These are phyloP conservation scores for Drosophila kanapiae DNA, from an alignment of 1,140 invertebrate species.

Conservation along the genomic window DNA sequence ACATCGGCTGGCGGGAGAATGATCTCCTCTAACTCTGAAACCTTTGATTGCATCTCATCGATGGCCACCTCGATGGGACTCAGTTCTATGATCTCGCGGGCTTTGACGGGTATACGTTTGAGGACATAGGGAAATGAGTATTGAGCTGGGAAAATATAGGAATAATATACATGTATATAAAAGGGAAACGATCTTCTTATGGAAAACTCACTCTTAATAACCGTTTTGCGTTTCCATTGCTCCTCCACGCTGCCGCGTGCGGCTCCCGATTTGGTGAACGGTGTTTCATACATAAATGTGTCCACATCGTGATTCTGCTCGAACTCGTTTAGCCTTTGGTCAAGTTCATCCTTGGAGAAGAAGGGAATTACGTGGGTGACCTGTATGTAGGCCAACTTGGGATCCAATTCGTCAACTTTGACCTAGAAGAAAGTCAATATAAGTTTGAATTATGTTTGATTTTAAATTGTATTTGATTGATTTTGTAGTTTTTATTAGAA, in stretches of 20 bases:
- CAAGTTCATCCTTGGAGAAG: slow-evolving; percentile 90
- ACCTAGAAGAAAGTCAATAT: slow-evolving; percentile 87
- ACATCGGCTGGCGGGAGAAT: slow-evolving; percentile 92
- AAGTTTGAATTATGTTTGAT: neutral
- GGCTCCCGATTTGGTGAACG: slow-evolving; percentile 94
- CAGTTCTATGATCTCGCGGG: slow-evolving; percentile 91
- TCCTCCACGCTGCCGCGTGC: slow-evolving; percentile 93
- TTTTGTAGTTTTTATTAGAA: neutral
- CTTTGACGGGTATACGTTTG: slow-evolving; percentile 92
- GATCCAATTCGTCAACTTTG: slow-evolving; percentile 90
- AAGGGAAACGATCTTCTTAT: too few relatives aligned
- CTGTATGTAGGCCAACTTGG: slow-evolving; percentile 95
- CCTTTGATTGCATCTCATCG: slow-evolving; percentile 95
- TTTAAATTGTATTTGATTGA: neutral
- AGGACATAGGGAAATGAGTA: slow-evolving; percentile 96
- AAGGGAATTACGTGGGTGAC: slow-evolving; percentile 94
- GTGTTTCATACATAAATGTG: slow-evolving; percentile 96
- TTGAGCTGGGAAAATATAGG: slow-evolving; percentile 87
- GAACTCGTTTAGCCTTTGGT: slow-evolving; percentile 91
- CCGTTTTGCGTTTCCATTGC: slow-evolving; percentile 94
- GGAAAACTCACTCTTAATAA: slow-evolving; percentile 90
- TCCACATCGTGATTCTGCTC: slow-evolving; percentile 95
- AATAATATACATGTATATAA: too few relatives aligned
- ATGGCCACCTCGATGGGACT: slow-evolving; percentile 97
- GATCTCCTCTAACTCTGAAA: slow-evolving; percentile 94